Percentiles rank a stretch among this genome's conserved stretches.
Evolutionary conservation across 2,797 vertebrate species (phyloP).

Genomic region (Mycteria americana): DNA sequence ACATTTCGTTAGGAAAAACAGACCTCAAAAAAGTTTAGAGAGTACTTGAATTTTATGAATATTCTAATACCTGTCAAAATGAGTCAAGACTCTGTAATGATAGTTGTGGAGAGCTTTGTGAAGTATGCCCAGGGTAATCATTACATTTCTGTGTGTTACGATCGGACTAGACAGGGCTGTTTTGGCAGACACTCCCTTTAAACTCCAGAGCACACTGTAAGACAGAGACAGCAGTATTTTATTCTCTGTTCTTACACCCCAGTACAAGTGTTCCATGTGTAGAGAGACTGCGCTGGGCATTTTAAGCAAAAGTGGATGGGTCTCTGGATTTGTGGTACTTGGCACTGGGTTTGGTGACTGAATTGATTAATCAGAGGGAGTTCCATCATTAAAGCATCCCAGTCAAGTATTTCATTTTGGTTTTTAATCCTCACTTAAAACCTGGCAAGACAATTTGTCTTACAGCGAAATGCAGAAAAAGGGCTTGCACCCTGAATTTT

Average conservation of each 20-base stretch:
- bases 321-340: constrained; percentile 9
- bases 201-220: background rate
- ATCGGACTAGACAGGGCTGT: constrained; percentile 26
- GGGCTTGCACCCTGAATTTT: background rate
- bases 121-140: constrained; percentile 35
- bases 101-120: background rate
- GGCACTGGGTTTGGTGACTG: background rate
- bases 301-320: background rate
- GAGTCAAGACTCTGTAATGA: constrained; percentile 50
- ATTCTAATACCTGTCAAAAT: constrained; percentile 58
- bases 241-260: constrained; percentile 24
- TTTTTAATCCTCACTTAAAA: constrained; percentile 6
- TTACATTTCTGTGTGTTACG: background rate
- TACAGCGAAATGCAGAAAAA: background rate
- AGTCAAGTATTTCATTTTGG: background rate
- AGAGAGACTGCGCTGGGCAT: background rate
- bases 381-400: background rate
- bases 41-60: constrained; percentile 58
- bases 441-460: background rate
- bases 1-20: constrained; percentile 49
- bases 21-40: constrained; percentile 53
- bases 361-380: constrained; percentile 26
- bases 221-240: constrained; percentile 1
- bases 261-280: background rate
- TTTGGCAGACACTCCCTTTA: constrained; percentile 15